These are phyloP conservation scores for Apoda limacodes DNA, from an alignment of 2,888 invertebrate genomes.

Conservation along the genomic window DNA sequence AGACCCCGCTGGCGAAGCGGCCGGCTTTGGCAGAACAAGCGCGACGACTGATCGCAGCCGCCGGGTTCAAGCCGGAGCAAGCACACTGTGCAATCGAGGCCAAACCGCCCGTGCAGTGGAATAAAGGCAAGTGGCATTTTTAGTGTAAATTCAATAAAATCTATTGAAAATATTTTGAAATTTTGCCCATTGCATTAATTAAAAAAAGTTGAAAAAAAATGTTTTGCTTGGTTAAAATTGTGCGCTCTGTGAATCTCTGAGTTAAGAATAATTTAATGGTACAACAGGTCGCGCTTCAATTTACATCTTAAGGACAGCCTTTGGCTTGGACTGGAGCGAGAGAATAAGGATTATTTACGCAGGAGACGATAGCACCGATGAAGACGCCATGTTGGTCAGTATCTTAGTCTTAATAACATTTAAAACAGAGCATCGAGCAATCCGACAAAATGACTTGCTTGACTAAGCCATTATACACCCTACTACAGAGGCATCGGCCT, in stretches of 20 bases:
- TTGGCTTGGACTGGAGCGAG: conserved; percentile 93
- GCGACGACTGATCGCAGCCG: conserved; percentile 76
- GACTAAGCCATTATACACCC: no score
- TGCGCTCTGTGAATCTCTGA: no score
- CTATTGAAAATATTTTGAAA: background rate
- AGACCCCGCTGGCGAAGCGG: conserved; percentile 79
- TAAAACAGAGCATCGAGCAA: background rate
- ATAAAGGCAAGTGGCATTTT: conserved; percentile 72
- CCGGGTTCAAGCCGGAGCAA: conserved; percentile 82
- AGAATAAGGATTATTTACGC: conserved; percentile 90
- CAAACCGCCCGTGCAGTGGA: conserved; percentile 91
- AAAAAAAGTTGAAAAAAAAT: background rate
- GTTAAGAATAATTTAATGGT: no score
- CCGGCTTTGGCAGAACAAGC: conserved; percentile 79
- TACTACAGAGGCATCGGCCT: no score
- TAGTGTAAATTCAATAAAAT: conserved; percentile 1
- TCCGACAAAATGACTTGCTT: no score
- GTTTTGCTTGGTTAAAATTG: no score
- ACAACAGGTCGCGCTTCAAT: conserved; percentile 84
- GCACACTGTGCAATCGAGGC: conserved; percentile 93
- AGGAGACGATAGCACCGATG: conserved; percentile 90
- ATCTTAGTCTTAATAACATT: no score
- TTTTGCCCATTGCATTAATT: background rate
- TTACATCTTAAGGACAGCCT: conserved; percentile 89
- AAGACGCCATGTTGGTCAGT: conserved; percentile 88